Conservation (phyloP, 2,113 vertebrate genomes). For the Prunella fulvescens region DNA sequence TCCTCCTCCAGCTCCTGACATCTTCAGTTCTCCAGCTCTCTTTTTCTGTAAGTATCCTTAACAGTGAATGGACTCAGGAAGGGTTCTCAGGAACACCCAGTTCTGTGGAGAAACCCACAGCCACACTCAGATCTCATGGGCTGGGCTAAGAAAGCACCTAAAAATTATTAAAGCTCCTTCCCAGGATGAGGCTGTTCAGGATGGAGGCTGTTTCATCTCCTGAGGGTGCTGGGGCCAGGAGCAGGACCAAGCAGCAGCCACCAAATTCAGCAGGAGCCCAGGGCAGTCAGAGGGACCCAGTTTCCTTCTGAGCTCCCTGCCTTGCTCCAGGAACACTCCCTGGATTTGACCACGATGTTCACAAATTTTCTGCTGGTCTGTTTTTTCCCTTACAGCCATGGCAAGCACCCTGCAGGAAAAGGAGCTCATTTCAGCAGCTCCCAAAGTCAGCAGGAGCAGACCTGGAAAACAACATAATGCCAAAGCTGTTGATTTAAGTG, state of each 20-base stretch:
- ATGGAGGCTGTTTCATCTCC: background rate
- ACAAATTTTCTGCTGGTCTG: background rate
- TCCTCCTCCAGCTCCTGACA: background rate
- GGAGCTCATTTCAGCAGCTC: background rate
- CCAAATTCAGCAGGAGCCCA: background rate
- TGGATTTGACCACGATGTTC: accelerated
- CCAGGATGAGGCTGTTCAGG: background rate
- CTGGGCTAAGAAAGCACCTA: background rate
- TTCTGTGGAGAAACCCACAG: background rate
- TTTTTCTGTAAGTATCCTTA: background rate
- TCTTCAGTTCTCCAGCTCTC: background rate
- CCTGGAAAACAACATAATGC: background rate
- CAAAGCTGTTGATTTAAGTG: background rate
- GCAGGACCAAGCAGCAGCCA: background rate
- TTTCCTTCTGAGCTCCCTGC: background rate
- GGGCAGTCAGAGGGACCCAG: background rate
- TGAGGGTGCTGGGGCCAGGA: background rate
- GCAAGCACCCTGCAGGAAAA: background rate
- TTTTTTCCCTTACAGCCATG: background rate
- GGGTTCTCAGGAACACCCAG: background rate
- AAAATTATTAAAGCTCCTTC: background rate
- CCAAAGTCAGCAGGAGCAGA: background rate
- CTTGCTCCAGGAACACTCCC: background rate
- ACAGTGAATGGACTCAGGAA: background rate
- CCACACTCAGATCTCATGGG: background rate